phyloP scores from a whole-genome alignment of 2,888 invertebrate species.

The Spodoptera exigua region DNA sequence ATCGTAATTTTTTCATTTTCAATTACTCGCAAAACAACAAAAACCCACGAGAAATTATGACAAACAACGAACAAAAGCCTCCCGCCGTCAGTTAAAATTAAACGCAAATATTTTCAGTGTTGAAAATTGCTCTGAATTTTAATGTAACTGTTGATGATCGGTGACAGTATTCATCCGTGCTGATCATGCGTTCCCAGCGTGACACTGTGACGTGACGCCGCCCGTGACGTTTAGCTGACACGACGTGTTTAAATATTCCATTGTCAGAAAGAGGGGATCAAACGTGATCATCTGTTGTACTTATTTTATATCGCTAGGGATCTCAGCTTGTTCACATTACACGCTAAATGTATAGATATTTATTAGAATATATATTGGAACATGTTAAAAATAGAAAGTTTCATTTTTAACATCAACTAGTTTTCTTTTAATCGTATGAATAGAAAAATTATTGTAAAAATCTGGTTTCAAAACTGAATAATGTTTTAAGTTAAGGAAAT shows the following conservation, averaged over 20 bases:
- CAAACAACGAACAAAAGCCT: not conserved
- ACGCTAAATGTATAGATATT: no score
- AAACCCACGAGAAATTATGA: no score
- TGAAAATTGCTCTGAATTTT: conserved; percentile 19
- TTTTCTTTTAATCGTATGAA: no score
- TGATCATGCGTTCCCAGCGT: conserved; percentile 19
- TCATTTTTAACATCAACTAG: no score
- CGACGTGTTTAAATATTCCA: conserved; percentile 33
- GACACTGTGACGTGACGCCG: not conserved
- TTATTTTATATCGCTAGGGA: conserved; percentile 13
- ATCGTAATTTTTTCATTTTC: no score
- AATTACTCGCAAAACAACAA: no score
- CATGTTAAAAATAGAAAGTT: no score
- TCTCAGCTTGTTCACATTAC: not conserved
- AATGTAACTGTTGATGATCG: conserved; percentile 26
- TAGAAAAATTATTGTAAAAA: no score
- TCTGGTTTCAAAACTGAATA: no score
- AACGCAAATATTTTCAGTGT: conserved; percentile 24
- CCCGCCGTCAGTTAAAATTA: conserved; percentile 14
- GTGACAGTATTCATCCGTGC: conserved; percentile 29
- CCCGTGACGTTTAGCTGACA: conserved; percentile 9
- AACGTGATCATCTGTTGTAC: not conserved
- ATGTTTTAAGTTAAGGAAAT: no score
- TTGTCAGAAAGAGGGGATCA: conserved; percentile 12
- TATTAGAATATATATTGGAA: no score